A percentile compares a stretch with the other conserved stretches of the same genome.
phyloP scores from a whole-genome alignment of 2,888 invertebrate genomes.

The Anthrax anthrax region DNA sequence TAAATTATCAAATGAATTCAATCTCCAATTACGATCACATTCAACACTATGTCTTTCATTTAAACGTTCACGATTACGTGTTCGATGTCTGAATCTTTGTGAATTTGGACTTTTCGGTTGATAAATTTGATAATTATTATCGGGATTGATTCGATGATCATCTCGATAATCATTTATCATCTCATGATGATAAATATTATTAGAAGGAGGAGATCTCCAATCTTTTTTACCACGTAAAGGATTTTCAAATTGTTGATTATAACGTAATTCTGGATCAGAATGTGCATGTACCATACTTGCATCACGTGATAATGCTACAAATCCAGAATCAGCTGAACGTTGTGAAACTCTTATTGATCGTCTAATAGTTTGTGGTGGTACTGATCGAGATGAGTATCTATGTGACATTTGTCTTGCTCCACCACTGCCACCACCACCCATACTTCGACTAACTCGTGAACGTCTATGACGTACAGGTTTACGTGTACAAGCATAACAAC shows the following conservation, averaged over 20 bases:
- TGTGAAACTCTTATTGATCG: slow-evolving; percentile 45
- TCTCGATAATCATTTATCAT: not conserved
- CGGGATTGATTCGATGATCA: not conserved
- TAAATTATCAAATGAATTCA: slow-evolving; percentile 23
- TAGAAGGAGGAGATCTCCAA: not conserved
- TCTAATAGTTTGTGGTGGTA: slow-evolving; percentile 37
- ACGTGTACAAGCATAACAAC: slow-evolving; percentile 78
- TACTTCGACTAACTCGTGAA: slow-evolving; percentile 17
- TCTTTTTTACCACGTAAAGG: slow-evolving; percentile 5
- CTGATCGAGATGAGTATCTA: slow-evolving; percentile 28
- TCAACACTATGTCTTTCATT: slow-evolving; percentile 37
- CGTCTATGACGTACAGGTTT: slow-evolving; percentile 43
- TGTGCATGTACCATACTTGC: slow-evolving; percentile 46
- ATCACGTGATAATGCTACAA: slow-evolving; percentile 37
- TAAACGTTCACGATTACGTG: slow-evolving; percentile 23
- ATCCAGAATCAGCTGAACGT: slow-evolving; percentile 47
- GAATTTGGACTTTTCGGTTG: not conserved
- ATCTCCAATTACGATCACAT: slow-evolving; percentile 29
- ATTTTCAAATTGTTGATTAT: not conserved
- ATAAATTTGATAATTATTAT: not conserved
- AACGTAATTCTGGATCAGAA: slow-evolving; percentile 54
- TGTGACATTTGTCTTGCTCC: slow-evolving; percentile 20
- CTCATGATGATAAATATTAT: slow-evolving; percentile 13
- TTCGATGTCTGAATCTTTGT: slow-evolving; percentile 24
- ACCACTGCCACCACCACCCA: slow-evolving; percentile 19